Evolutionary conservation across 2,888 invertebrate genomes (phyloP), one percentile per base, ranked within the genome.

Genomic region (Acanthosepion esculentum): DNA sequence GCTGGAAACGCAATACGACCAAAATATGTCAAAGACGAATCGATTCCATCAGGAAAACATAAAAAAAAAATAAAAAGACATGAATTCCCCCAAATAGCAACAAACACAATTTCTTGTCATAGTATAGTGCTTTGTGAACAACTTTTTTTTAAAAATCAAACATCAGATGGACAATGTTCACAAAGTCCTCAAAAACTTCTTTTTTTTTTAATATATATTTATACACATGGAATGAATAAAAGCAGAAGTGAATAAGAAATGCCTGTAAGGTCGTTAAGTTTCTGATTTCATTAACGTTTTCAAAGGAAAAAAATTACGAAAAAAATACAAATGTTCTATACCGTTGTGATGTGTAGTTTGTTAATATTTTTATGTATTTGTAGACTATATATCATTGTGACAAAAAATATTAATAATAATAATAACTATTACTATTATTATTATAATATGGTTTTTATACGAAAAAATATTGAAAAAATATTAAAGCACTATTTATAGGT

Each of bases 341-440:
- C 59, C 23, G n/a, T 78, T 78, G 78, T 78, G 78, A 78, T 78
- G 78, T 78, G 78, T 78, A 78, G 78, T 78, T 78, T 78, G 78
- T 78, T 78, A 15, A 78, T 78, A n/a, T n/a, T 78, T 78, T 78
- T 78, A 78, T 78, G 78, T 78, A 78, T 78, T 78, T 78, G 78
- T 78, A 78, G 78, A 78, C 78, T 78, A 78, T 78, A 78, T 78
- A 78, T 78, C 33, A 78, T 78, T 78, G 78, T 78, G 78, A 78
- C 78, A 78, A 78, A 78, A 78, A 78, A 78, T 64, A 23, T 33
- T n/a, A n/a, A 78, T 78, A n/a, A 78, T 78, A 78, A 78, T 78
- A n/a, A 78, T 33, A 15, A 78, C 20, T n/a, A 78, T n/a, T 33
- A 78, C 33, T 78, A 78, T 78, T 78, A 33, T 78, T 78, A 78